Percentiles rank a stretch among this genome's conserved stretches.
Conservation (phyloP, 2,113 vertebrate species). For the Osmerus mordax region DNA sequence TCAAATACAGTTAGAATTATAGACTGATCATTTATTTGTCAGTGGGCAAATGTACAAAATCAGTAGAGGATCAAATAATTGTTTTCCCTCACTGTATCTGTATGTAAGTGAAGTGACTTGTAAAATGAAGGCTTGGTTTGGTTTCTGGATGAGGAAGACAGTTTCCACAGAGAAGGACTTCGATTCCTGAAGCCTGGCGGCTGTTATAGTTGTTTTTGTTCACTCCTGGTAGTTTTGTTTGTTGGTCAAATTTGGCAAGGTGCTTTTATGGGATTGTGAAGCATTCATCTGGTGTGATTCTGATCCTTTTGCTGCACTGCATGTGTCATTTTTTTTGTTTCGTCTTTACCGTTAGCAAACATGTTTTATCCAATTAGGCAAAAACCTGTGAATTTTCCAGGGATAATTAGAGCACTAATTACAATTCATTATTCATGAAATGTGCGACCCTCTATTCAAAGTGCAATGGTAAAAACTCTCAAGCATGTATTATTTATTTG, state of each 20-base stretch:
- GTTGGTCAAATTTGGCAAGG: slow-evolving; percentile 36
- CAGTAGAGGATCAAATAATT: no score
- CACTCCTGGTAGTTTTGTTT: slow-evolving; percentile 23
- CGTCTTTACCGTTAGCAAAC: slow-evolving; percentile 43
- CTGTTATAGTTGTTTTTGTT: no score
- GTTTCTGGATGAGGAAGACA: no score
- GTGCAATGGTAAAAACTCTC: slow-evolving; percentile 32
- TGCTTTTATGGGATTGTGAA: slow-evolving; percentile 40
- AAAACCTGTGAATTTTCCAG: slow-evolving; percentile 59
- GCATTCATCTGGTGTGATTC: slow-evolving; percentile 21
- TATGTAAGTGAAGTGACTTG: no score
- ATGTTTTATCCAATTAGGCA: slow-evolving; percentile 50
- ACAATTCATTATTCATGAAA: slow-evolving; percentile 65
- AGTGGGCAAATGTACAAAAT: no score
- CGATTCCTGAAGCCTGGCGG: no score
- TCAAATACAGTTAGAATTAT: no score
- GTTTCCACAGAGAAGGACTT: no score
- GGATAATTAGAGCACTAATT: slow-evolving; percentile 60
- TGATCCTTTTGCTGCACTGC: slow-evolving; percentile 33
- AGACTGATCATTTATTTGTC: no score
- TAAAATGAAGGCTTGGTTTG: no score
- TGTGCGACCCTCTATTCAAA: slow-evolving; percentile 28
- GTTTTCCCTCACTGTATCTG: no score
- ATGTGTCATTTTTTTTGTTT: slow-evolving; percentile 47
- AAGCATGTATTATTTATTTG: slow-evolving; percentile 30